Evolutionary conservation across 23 tunicate species (phyloP).

Genomic region (Phallusia fumigata): DNA sequence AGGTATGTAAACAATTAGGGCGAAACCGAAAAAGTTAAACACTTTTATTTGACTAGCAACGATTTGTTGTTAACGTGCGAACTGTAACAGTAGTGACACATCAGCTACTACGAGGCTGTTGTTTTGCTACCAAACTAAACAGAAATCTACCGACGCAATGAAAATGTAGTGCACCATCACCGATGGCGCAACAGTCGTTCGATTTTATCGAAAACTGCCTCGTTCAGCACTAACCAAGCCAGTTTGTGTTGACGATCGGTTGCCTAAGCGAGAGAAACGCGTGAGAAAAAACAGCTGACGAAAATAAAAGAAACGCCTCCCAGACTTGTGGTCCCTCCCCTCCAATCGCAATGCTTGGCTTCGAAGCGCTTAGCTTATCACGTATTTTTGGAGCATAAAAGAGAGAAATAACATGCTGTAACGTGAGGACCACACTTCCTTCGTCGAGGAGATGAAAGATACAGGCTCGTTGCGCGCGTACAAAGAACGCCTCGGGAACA

Average conservation of each 20-base stretch:
- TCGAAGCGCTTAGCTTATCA: not conserved
- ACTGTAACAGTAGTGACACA: too few relatives aligned
- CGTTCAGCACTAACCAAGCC: not conserved
- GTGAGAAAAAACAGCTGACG: conserved; percentile 5
- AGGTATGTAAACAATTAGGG: too few relatives aligned
- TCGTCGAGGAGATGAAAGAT: not conserved
- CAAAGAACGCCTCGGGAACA: not conserved
- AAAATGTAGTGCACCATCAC: not conserved
- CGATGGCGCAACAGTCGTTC: not conserved
- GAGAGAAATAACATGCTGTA: not conserved
- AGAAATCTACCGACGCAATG: not conserved
- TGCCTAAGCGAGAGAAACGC: not conserved
- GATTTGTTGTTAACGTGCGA: too few relatives aligned
- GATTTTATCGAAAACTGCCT: not conserved
- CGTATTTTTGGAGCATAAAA: not conserved
- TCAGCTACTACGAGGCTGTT: not conserved
- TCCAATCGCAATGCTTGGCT: not conserved
- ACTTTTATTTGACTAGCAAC: too few relatives aligned
- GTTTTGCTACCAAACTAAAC: not conserved
- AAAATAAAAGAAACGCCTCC: conserved; percentile 14
- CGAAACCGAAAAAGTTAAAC: too few relatives aligned
- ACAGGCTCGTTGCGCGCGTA: not conserved
- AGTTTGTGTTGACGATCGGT: conserved; percentile 3
- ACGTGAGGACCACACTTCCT: not conserved
- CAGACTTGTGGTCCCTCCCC: not conserved